Evolutionary conservation across 37 sponge, comb jelly and placozoan genomes (phyloP).

Genomic region (Geodia barretti): DNA sequence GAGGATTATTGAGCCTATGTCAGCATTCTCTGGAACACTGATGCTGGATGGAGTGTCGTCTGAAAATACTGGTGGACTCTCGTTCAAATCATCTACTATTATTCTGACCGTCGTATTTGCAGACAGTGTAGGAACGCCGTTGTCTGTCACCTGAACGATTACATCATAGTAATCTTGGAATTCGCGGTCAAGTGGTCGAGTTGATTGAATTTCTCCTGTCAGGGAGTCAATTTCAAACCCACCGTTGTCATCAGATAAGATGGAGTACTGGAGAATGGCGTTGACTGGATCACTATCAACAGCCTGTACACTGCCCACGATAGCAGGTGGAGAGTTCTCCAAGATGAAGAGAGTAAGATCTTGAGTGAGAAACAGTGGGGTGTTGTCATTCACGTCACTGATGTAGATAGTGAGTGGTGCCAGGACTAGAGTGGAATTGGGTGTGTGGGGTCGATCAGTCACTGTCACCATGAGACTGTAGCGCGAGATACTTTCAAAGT

Average conservation of each 20-base stretch:
- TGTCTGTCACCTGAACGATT: constrained; percentile 17
- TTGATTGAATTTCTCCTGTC: constrained; percentile 32
- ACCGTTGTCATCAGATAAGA: not conserved
- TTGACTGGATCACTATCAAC: constrained; percentile 31
- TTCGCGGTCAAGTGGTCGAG: constrained; percentile 36
- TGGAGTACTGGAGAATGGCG: constrained; percentile 5
- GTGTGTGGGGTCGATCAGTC: constrained; percentile 23
- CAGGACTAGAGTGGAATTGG: constrained; percentile 14
- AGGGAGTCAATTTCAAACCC: constrained; percentile 13
- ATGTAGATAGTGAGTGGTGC: constrained; percentile 29
- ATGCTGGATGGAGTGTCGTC: not conserved
- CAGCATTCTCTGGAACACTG: constrained; percentile 24
- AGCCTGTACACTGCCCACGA: constrained; percentile 22
- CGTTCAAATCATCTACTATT: constrained; percentile 23
- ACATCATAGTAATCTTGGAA: not conserved
- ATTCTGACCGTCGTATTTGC: constrained; percentile 6
- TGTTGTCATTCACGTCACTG: constrained; percentile 54
- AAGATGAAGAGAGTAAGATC: not conserved
- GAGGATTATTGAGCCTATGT: constrained; percentile 19
- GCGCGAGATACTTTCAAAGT: constrained; percentile 12
- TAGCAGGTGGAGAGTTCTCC: not conserved
- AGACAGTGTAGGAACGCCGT: constrained; percentile 7
- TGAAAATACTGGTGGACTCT: constrained; percentile 43
- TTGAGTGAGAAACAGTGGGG: constrained; percentile 4
- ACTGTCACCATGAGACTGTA: constrained; percentile 41